phyloP scores from a whole-genome alignment of 2,113 vertebrate species.

The Dipodomys ordii region DNA sequence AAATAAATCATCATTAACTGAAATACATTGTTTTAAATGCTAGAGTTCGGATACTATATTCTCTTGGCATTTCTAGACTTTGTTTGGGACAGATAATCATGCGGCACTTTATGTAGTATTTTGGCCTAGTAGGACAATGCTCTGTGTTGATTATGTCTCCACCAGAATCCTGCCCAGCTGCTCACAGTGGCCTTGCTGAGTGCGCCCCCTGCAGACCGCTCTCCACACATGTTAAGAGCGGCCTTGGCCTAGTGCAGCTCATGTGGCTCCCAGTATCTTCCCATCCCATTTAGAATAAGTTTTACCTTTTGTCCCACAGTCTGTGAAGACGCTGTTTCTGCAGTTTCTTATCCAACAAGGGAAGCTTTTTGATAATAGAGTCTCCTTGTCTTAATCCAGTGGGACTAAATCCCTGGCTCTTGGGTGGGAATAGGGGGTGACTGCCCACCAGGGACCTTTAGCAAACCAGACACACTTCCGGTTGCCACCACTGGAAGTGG shows the following conservation, averaged over 20 bases:
- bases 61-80: neutral
- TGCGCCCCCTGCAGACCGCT: neutral
- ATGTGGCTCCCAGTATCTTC: neutral
- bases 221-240: neutral
- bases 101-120: neutral
- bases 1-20: neutral
- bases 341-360: neutral
- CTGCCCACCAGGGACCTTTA: neutral
- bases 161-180: neutral
- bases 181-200: neutral
- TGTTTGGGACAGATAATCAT: neutral
- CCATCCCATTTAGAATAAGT: neutral
- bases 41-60: neutral
- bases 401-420: neutral
- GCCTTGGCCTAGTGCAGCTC: neutral
- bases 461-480: too few relatives aligned
- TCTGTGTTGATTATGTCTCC: neutral
- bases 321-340: neutral
- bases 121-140: neutral
- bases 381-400: neutral
- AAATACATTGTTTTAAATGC: neutral
- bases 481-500: neutral
- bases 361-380: neutral
- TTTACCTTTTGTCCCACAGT: neutral
- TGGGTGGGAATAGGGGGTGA: neutral